These are phyloP conservation scores for Chymomyza amoena DNA, from an alignment of 2,888 invertebrate genomes.

Conservation along the genomic window DNA sequence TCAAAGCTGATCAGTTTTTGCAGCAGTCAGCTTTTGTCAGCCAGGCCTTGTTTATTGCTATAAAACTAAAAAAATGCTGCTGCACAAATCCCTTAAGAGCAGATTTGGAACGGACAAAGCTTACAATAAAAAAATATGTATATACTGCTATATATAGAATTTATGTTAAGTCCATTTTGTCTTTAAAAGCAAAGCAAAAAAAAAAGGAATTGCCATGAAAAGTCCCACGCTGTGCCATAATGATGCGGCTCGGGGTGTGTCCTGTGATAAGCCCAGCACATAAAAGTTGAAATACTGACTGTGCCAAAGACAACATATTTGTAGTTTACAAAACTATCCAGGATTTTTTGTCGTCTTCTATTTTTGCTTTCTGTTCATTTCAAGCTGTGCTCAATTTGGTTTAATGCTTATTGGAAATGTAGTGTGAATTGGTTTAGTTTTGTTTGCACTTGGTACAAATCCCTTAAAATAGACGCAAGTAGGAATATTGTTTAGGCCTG, in stretches of 20 bases:
- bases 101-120: conserved; percentile 29
- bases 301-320: conserved; percentile 57
- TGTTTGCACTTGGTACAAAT: neutral
- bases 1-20: neutral
- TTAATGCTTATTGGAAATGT: conserved; percentile 67
- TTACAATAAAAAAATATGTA: conserved; percentile 15
- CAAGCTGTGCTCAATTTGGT: conserved; percentile 54
- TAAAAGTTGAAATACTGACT: conserved; percentile 18
- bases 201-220: conserved; percentile 1
- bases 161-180: conserved; percentile 30
- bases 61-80: conserved; percentile 33
- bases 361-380: conserved; percentile 50
- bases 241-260: neutral
- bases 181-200: conserved; percentile 38
- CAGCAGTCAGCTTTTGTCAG: neutral
- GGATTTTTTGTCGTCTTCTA: conserved; percentile 44
- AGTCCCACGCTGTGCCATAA: conserved; percentile 21
- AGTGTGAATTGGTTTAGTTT: conserved; percentile 22
- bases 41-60: neutral
- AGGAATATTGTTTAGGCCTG: too few relatives aligned
- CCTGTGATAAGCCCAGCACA: conserved; percentile 13
- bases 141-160: conserved; percentile 12
- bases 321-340: conserved; percentile 61
- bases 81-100: conserved; percentile 50
- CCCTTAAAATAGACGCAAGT: neutral